These are phyloP conservation scores for Lagopus muta DNA, from an alignment of 2,113 vertebrate species.

Conservation along the genomic window DNA sequence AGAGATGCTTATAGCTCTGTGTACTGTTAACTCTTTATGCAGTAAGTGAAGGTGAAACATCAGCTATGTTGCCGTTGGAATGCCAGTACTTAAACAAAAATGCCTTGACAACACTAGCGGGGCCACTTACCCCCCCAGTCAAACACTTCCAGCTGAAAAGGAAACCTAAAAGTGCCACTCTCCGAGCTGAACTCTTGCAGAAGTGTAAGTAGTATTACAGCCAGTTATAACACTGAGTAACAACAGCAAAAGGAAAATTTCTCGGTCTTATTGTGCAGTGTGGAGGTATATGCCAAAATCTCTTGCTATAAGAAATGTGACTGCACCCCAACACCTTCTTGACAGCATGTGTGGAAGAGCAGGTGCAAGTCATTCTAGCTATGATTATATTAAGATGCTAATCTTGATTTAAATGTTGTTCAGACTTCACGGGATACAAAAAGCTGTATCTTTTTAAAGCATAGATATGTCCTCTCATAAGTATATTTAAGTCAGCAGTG, in stretches of 20 bases:
- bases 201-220: conserved; percentile 86
- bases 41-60: conserved; percentile 96
- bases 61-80: conserved; percentile 95
- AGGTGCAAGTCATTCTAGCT: background rate
- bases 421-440: background rate
- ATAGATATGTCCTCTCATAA: background rate
- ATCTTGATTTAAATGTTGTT: conserved; percentile 1
- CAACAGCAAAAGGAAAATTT: background rate
- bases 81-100: conserved; percentile 98
- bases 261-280: background rate
- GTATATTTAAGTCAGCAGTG: background rate
- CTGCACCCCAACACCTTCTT: background rate
- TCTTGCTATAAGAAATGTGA: background rate
- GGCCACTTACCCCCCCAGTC: conserved; percentile 93
- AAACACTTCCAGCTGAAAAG: conserved; percentile 98
- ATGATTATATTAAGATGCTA: background rate
- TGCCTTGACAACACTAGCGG: conserved; percentile 93
- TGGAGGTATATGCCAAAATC: background rate
- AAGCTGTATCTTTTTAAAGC: background rate
- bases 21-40: conserved; percentile 30
- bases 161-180: conserved; percentile 97
- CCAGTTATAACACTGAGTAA: background rate
- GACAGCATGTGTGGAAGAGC: background rate
- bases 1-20: background rate
- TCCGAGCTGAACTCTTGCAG: conserved; percentile 95